Percentiles rank a stretch among this genome's conserved stretches.
Evolutionary conservation across 1,140 invertebrate species (phyloP).

Genomic region (Mercenaria mercenaria): DNA sequence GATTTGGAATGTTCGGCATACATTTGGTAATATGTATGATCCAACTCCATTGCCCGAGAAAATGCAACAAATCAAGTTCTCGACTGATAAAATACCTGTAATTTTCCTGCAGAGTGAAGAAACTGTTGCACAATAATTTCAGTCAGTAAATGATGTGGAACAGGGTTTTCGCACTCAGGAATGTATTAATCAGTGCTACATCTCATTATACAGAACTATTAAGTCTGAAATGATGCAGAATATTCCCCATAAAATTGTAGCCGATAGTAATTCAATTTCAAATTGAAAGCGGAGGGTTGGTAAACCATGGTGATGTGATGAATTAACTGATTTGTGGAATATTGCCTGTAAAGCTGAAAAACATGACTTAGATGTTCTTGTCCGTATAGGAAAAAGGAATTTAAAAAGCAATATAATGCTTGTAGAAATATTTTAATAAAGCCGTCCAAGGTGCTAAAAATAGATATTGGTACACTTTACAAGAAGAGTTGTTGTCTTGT

Average conservation of each 20-base stretch:
- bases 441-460: constrained; percentile 4
- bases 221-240: constrained; percentile 27
- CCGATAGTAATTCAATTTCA: background rate
- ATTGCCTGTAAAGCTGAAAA: background rate
- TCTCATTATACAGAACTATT: constrained; percentile 4
- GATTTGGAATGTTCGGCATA: background rate
- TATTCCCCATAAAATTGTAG: constrained; percentile 25
- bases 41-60: background rate
- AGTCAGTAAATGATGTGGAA: background rate
- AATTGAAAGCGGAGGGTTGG: background rate
- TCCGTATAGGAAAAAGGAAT: constrained; percentile 1
- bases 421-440: constrained; percentile 17
- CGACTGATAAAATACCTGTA: background rate
- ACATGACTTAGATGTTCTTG: constrained; percentile 27
- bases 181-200: constrained; percentile 38
- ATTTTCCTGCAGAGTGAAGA: background rate
- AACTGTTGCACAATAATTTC: background rate
- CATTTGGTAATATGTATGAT: background rate
- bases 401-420: constrained; percentile 1
- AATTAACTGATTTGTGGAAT: background rate
- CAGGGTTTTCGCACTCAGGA: constrained; percentile 23
- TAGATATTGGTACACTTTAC: constrained; percentile 22
- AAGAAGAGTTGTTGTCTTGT: constrained; percentile 30
- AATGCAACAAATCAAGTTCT: background rate
- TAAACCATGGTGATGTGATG: constrained; percentile 44